Conservation (phyloP, 2,888 invertebrate genomes). For the Ophion costatus region DNA sequence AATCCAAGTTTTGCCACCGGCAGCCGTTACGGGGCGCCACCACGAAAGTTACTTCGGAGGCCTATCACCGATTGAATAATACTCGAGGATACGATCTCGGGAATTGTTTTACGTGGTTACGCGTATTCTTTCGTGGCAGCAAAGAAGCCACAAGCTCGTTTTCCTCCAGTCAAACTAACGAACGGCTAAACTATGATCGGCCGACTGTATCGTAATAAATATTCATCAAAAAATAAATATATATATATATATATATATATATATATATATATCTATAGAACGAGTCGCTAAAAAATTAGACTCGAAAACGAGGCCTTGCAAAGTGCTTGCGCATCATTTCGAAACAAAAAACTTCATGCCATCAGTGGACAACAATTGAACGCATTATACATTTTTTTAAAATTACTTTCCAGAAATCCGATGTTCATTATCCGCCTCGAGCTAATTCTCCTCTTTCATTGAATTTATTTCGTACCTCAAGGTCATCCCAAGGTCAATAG, state of each 20-base stretch:
- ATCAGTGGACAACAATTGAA: not conserved
- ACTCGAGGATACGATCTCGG: not conserved
- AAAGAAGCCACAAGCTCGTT: constrained; percentile 67
- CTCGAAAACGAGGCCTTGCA: not conserved
- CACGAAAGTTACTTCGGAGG: too few relatives aligned
- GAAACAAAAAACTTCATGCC: too few relatives aligned
- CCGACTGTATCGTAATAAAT: not conserved
- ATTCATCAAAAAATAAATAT: not conserved
- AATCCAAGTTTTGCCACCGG: too few relatives aligned
- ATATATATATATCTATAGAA: not conserved
- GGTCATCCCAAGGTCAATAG: not conserved
- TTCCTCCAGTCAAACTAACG: constrained; percentile 69
- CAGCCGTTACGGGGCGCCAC: too few relatives aligned
- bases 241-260: not conserved
- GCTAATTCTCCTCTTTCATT: too few relatives aligned
- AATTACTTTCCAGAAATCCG: not conserved
- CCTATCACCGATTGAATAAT: not conserved
- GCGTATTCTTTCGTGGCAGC: constrained; percentile 5
- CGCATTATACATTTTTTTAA: too few relatives aligned
- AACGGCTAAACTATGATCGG: constrained; percentile 15
- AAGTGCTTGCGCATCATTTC: too few relatives aligned
- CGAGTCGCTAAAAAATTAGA: not conserved
- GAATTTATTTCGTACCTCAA: not conserved
- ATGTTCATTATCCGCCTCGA: not conserved
- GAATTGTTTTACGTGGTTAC: not conserved